Conservation (phyloP, 2,888 invertebrate species). For the Neria commutata region DNA sequence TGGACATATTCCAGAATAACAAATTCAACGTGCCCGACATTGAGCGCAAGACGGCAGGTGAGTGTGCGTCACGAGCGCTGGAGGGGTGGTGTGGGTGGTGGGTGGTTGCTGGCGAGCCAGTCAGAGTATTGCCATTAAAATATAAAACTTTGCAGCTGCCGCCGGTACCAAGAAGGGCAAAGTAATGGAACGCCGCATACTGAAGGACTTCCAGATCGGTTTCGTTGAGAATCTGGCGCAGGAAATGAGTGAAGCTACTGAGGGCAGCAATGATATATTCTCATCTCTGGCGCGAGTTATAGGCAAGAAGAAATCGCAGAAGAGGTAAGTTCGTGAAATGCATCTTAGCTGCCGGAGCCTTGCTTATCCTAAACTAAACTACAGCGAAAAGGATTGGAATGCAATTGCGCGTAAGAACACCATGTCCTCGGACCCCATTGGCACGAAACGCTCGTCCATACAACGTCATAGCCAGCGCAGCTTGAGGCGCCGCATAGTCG, state of each 20-base stretch:
- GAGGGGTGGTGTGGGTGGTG: conserved; percentile 5
- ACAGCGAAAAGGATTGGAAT: conserved; percentile 75
- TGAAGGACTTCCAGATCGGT: conserved; percentile 90
- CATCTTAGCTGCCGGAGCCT: too few species aligned
- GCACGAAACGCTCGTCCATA: conserved; percentile 73
- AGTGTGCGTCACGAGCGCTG: conserved; percentile 18
- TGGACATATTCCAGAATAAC: conserved; percentile 88
- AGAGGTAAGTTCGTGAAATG: conserved; percentile 41
- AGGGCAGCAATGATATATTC: conserved; percentile 79
- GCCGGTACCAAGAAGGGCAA: conserved; percentile 75
- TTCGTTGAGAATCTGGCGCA: conserved; percentile 82
- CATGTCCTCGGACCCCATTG: conserved; percentile 75
- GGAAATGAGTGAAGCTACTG: conserved; percentile 70
- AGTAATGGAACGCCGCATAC: conserved; percentile 82
- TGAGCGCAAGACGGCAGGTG: conserved; percentile 67
- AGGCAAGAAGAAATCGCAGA: conserved; percentile 65
- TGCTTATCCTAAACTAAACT: not conserved
- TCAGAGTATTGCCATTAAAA: conserved; percentile 17
- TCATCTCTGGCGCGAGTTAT: conserved; percentile 83
- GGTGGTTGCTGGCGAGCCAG: conserved; percentile 49
- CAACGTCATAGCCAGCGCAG: conserved; percentile 73
- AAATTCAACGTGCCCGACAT: conserved; percentile 84
- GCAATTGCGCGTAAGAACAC: conserved; percentile 78
- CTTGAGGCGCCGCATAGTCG: conserved; percentile 72
- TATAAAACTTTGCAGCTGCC: too few species aligned